phyloP scores from a whole-genome alignment of 2,113 vertebrate species.

The Amblyopsis rosae region DNA sequence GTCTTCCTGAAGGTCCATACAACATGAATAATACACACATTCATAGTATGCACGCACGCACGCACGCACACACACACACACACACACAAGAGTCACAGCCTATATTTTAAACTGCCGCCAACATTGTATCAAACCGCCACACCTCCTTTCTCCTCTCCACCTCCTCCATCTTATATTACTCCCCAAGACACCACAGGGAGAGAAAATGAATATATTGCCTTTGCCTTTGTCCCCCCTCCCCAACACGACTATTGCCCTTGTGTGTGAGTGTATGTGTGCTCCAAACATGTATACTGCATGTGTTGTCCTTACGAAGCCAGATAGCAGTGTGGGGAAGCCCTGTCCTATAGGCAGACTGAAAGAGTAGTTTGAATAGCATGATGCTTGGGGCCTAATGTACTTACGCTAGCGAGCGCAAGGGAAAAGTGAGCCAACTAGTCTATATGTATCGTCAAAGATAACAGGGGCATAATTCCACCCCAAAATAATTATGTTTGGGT shows the following conservation, averaged over 20 bases:
- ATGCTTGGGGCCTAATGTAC: slow-evolving; percentile 1
- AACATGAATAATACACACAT: background rate
- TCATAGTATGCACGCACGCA: background rate
- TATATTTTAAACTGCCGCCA: slow-evolving; percentile 18
- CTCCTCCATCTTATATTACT: slow-evolving; percentile 23
- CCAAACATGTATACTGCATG: background rate
- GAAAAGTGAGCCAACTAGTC: too few species aligned
- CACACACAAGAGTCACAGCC: background rate
- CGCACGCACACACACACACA: slow-evolving; percentile 26
- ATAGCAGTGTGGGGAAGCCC: slow-evolving; percentile 25
- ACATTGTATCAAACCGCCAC: background rate
- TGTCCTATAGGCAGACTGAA: slow-evolving; percentile 40
- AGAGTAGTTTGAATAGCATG: slow-evolving; percentile 56
- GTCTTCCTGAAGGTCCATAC: slow-evolving; percentile 18
- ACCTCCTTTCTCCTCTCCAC: slow-evolving; percentile 14
- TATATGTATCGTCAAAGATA: too few species aligned
- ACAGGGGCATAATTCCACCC: too few species aligned
- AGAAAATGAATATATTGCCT: background rate
- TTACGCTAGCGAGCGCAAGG: too few species aligned
- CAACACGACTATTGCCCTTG: slow-evolving; percentile 18
- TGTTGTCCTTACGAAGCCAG: slow-evolving; percentile 16
- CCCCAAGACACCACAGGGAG: slow-evolving; percentile 20
- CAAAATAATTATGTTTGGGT: too few species aligned
- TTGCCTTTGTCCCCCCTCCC: slow-evolving; percentile 18
- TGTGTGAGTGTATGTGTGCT: slow-evolving; percentile 1